phyloP scores from a whole-genome alignment of 2,888 invertebrate species.

The Linyphia triangularis region DNA sequence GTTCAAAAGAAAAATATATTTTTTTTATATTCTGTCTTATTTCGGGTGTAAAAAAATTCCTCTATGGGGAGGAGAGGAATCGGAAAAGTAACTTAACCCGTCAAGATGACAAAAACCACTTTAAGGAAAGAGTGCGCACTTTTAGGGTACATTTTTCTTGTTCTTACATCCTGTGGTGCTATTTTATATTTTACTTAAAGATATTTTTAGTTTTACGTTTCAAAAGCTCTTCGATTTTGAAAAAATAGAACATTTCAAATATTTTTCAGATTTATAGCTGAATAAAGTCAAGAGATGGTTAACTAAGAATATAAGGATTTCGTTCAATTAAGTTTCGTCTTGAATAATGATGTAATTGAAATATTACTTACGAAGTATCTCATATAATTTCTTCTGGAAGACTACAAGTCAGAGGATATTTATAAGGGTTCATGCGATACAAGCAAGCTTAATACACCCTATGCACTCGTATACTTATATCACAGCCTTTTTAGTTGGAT shows the following conservation, averaged over 20 bases:
- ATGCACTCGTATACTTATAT: no score
- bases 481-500: no score
- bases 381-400: no score
- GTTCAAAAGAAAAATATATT: neutral
- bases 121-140: slow-evolving; percentile 41
- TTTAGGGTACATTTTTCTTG: slow-evolving; percentile 54
- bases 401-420: no score
- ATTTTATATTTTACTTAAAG: slow-evolving; percentile 54
- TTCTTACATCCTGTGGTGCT: slow-evolving; percentile 27
- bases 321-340: no score
- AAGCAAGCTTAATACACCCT: no score
- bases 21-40: slow-evolving; percentile 5
- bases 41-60: slow-evolving; percentile 9
- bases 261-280: neutral
- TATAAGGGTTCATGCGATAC: no score
- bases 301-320: no score
- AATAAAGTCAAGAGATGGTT: no score
- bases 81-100: slow-evolving; percentile 65
- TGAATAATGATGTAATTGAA: no score
- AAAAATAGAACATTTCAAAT: neutral
- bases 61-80: slow-evolving; percentile 7
- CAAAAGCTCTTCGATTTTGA: neutral
- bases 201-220: slow-evolving; percentile 8
- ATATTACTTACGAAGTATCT: no score
- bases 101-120: slow-evolving; percentile 72